A percentile compares a stretch with the other conserved stretches of the same genome.
phyloP scores from a whole-genome alignment of 1,140 invertebrate species.

The Sweltsa coloradensis region DNA sequence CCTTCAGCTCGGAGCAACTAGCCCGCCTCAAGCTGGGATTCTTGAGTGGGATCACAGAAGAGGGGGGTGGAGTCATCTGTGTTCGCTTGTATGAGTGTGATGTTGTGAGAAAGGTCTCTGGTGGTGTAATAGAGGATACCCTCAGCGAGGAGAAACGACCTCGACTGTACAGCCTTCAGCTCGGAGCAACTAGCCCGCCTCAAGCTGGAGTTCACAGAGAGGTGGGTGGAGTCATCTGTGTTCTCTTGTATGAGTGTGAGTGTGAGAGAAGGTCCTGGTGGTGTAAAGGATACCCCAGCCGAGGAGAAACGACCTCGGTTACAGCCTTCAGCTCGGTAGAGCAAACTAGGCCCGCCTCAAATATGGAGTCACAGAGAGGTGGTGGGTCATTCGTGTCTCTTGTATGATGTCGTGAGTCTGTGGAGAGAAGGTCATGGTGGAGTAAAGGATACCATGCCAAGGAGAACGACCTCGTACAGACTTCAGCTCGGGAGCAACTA shows the following conservation, averaged over 20 bases:
- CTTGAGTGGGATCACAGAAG: too few species aligned
- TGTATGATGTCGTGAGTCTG: too few species aligned
- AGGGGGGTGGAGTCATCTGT: too few species aligned
- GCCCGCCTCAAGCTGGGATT: conserved; percentile 89
- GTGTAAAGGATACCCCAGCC: conserved; percentile 22
- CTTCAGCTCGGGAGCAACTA: conserved; percentile 90
- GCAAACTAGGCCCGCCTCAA: conserved; percentile 81
- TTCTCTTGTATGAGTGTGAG: too few species aligned
- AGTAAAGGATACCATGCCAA: too few species aligned
- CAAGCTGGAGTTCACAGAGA: conserved; percentile 79
- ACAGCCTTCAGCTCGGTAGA: conserved; percentile 97
- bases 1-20: conserved; percentile 92
- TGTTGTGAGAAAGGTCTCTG: too few species aligned
- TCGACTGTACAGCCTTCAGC: conserved; percentile 93
- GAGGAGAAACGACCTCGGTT: conserved; percentile 91
- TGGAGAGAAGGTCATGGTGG: too few species aligned
- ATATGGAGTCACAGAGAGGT: conserved; percentile 90
- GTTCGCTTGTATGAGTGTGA: too few species aligned
- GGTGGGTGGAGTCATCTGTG: too few species aligned
- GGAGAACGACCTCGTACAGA: conserved; percentile 94
- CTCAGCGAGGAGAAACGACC: conserved; percentile 96
- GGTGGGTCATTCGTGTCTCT: too few species aligned
- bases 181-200: conserved; percentile 84
- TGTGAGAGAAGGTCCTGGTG: too few species aligned
- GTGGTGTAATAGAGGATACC: too few species aligned